Conservation (phyloP, 2,797 vertebrate genomes). For the Tenualosa ilisha region DNA sequence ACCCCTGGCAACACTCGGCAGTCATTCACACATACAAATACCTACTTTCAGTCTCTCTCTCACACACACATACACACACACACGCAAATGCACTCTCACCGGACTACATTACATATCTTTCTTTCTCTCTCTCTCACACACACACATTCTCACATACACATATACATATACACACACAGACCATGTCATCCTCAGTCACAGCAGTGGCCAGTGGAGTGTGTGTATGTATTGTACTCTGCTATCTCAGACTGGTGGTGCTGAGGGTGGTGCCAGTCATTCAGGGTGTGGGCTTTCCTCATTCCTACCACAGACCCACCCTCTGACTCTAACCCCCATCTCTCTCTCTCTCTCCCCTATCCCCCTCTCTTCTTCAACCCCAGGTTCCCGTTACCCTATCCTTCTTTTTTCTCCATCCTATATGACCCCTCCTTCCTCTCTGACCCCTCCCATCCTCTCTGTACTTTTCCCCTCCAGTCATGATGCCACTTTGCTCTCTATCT, state of each 20-base stretch:
- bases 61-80: not conserved
- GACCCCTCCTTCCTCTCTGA: not conserved
- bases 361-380: not conserved
- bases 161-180: not conserved
- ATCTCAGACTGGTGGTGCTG: not conserved
- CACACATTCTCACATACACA: not conserved
- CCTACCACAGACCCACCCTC: conserved; percentile 16
- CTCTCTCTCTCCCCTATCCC: not conserved
- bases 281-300: conserved; percentile 28
- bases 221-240: not conserved
- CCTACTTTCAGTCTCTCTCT: not conserved
- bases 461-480: not conserved
- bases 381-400: not conserved
- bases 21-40: not conserved
- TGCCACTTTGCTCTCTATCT: not conserved
- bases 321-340: conserved; percentile 7
- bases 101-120: not conserved
- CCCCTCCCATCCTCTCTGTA: not conserved
- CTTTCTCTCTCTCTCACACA: not conserved
- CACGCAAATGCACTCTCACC: not conserved
- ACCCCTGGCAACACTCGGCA: not conserved
- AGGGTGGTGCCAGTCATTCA: not conserved
- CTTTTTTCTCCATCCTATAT: not conserved
- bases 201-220: not conserved
- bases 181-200: not conserved